phyloP scores from a whole-genome alignment of 2,888 invertebrate genomes.

The Nomada hirtipes region DNA sequence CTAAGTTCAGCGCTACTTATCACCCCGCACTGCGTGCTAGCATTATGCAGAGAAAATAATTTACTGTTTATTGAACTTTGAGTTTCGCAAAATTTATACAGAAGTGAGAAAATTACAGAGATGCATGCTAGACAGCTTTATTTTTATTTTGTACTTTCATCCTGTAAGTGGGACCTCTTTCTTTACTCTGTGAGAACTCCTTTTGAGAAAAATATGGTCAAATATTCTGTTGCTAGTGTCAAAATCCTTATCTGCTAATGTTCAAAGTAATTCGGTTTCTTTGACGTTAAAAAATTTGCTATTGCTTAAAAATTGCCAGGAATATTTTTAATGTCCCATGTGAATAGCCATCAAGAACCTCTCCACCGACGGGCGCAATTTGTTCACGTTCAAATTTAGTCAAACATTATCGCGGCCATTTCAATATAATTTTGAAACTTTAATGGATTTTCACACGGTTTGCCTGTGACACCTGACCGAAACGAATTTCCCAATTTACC shows the following conservation, averaged over 20 bases:
- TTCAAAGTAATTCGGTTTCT: neutral
- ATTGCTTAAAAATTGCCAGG: neutral
- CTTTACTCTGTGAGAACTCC: neutral
- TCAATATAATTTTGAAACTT: conserved; percentile 59
- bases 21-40: neutral
- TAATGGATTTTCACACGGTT: conserved; percentile 56
- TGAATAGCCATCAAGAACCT: neutral
- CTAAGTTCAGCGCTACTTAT: neutral
- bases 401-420: conserved; percentile 35
- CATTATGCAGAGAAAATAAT: neutral
- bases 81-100: neutral
- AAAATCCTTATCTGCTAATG: neutral
- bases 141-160: too few relatives aligned
- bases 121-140: neutral
- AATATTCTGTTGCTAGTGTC: neutral
- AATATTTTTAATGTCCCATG: neutral
- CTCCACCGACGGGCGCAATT: conserved; percentile 25
- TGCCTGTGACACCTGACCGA: conserved; percentile 55
- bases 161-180: neutral
- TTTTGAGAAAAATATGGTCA: neutral
- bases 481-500: conserved; percentile 56
- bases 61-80: neutral
- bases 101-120: neutral
- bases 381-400: conserved; percentile 38
- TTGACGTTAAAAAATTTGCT: neutral